These are phyloP conservation scores for Myiothlypis coronata DNA, from an alignment of 2,797 vertebrate species.

Conservation along the genomic window DNA sequence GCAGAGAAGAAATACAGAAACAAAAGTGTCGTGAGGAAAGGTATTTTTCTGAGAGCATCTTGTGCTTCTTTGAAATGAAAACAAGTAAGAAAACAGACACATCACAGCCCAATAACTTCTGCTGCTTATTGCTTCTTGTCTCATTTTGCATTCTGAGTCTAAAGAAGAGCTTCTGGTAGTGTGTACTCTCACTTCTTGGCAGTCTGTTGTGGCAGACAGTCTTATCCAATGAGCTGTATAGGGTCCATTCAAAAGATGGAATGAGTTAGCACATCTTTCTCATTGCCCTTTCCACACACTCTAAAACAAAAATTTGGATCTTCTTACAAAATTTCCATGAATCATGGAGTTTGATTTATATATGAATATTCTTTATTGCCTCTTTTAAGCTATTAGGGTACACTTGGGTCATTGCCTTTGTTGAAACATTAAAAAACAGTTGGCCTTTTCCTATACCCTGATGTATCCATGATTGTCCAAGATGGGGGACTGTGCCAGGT, in stretches of 20 bases:
- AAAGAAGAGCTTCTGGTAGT: not conserved
- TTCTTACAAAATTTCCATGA: not conserved
- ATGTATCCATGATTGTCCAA: rapidly evolving
- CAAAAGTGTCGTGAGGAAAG: not conserved
- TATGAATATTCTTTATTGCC: not conserved
- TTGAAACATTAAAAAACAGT: not conserved
- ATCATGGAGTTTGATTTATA: not conserved
- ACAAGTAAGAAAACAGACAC: not conserved
- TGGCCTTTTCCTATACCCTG: not conserved
- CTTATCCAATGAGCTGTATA: not conserved
- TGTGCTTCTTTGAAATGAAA: not conserved
- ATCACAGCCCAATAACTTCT: not conserved
- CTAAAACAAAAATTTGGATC: not conserved
- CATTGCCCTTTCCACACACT: not conserved
- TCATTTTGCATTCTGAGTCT: not conserved
- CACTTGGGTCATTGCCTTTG: not conserved
- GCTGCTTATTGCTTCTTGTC: not conserved
- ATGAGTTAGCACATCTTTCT: not conserved
- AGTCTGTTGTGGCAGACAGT: not conserved
- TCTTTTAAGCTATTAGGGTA: not conserved
- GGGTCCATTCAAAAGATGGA: not conserved
- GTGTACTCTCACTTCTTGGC: not conserved
- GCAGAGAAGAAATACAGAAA: not conserved
- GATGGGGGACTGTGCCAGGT: not conserved
- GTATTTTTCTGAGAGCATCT: not conserved